These are phyloP conservation scores for Acronicta aceris DNA, from an alignment of 2,888 invertebrate species.

Conservation along the genomic window DNA sequence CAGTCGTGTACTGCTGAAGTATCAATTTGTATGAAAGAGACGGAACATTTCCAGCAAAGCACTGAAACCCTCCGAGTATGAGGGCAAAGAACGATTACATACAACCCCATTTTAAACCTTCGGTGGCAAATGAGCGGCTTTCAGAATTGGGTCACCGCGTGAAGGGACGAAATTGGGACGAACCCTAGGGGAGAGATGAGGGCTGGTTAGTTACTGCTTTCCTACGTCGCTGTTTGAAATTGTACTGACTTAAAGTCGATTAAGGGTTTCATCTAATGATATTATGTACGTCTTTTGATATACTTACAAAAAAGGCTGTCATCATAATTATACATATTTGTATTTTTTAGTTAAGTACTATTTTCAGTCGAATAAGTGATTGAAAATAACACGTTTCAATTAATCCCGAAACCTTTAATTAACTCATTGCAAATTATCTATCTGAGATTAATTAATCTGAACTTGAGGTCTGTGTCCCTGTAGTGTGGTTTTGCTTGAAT, in stretches of 20 bases:
- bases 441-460: conserved; percentile 12
- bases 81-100: conserved; percentile 80
- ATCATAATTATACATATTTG: too few species aligned
- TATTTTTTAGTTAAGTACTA: too few species aligned
- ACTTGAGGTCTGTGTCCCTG: neutral
- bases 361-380: too few species aligned
- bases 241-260: conserved; percentile 56
- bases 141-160: conserved; percentile 84
- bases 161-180: conserved; percentile 85
- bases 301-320: neutral
- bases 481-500: conserved; percentile 14
- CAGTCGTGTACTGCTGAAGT: conserved; percentile 33
- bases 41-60: conserved; percentile 56
- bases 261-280: conserved; percentile 37
- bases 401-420: neutral
- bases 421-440: conserved; percentile 1
- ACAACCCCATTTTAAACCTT: conserved; percentile 85
- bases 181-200: conserved; percentile 77
- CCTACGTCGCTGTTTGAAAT: conserved; percentile 62
- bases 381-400: too few species aligned
- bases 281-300: conserved; percentile 28
- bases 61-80: conserved; percentile 64
- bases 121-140: conserved; percentile 82
- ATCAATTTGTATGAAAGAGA: conserved; percentile 61
- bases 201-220: conserved; percentile 65